Evolutionary conservation across 1,140 invertebrate species (phyloP).

Genomic region (Pinna nobilis): DNA sequence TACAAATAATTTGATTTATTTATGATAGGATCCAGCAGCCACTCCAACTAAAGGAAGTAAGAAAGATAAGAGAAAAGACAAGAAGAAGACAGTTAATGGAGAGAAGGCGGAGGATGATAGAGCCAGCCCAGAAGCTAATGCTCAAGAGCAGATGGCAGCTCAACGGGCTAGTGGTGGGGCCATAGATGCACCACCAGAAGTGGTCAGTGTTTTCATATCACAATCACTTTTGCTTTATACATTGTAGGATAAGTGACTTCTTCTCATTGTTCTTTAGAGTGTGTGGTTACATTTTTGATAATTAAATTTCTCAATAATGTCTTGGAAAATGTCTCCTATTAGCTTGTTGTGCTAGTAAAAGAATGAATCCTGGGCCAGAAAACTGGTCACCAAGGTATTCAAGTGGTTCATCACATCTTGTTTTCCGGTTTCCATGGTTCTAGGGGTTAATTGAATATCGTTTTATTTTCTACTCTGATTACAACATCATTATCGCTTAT

Average conservation of each 20-base stretch:
- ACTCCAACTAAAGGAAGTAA: conserved; percentile 80
- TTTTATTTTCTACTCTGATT: background rate
- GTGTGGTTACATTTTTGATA: background rate
- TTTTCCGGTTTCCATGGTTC: no score
- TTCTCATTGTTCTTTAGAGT: background rate
- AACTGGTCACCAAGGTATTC: no score
- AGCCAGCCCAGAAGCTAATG: conserved; percentile 65
- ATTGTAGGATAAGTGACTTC: no score
- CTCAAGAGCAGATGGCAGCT: conserved; percentile 70
- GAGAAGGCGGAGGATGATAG: conserved; percentile 67
- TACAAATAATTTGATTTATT: background rate
- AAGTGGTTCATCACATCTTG: no score
- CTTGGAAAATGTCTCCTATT: no score
- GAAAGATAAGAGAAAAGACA: conserved; percentile 71
- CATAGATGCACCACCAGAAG: conserved; percentile 63
- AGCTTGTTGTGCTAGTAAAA: no score
- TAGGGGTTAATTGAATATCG: no score
- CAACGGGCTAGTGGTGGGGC: conserved; percentile 63
- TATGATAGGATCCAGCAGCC: conserved; percentile 85
- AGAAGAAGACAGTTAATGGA: conserved; percentile 59
- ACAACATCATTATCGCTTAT: background rate
- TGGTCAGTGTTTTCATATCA: conserved; percentile 17
- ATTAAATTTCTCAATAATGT: no score
- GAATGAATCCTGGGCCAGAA: no score
- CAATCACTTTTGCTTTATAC: no score